These are phyloP conservation scores for Vombatus ursinus DNA, from an alignment of 2,113 vertebrate genomes.

Conservation along the genomic window DNA sequence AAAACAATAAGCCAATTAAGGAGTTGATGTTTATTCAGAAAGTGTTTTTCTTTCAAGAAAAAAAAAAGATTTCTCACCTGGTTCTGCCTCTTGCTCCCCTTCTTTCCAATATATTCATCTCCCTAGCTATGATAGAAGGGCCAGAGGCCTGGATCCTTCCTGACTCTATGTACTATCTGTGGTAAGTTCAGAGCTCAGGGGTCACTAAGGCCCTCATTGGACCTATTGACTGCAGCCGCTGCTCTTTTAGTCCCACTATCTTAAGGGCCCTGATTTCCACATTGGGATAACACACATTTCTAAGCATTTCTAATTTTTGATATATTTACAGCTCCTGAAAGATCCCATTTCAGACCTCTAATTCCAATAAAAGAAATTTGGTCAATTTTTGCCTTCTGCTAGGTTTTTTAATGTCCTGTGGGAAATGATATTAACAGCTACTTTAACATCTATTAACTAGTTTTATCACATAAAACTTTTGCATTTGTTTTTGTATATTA, in stretches of 20 bases:
- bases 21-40: background rate
- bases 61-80: background rate
- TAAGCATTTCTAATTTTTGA: slow-evolving; percentile 1
- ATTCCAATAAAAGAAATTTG: slow-evolving; percentile 46
- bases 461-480: background rate
- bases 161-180: too few species aligned
- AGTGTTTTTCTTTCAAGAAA: background rate
- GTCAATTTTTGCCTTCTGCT: slow-evolving; percentile 37
- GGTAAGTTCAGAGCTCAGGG: background rate
- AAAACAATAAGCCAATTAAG: background rate
- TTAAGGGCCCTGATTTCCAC: background rate
- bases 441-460: background rate
- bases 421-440: slow-evolving; percentile 41
- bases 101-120: background rate
- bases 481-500: background rate
- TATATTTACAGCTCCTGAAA: slow-evolving; percentile 29
- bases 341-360: background rate
- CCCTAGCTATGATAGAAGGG: too few species aligned
- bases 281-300: background rate
- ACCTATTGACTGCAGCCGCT: background rate
- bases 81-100: background rate
- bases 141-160: background rate
- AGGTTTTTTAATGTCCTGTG: background rate
- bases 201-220: background rate
- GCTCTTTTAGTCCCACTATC: background rate